These are phyloP conservation scores for Sebastes vulpes DNA, from an alignment of 2,797 vertebrate genomes.

Conservation along the genomic window DNA sequence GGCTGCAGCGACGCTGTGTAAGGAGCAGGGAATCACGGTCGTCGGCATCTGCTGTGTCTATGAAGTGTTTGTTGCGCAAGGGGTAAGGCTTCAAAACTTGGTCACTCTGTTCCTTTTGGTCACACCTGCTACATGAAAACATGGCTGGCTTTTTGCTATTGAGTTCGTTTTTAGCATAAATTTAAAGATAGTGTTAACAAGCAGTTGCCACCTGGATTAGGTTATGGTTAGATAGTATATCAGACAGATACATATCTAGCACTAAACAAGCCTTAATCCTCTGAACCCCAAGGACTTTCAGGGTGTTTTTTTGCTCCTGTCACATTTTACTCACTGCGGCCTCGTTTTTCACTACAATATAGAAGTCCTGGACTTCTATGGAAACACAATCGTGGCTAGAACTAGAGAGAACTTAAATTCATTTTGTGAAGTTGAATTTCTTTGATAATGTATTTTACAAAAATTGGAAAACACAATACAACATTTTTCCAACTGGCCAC, in stretches of 20 bases:
- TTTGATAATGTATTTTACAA: neutral
- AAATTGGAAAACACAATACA: neutral
- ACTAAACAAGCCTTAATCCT: neutral
- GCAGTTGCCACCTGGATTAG: neutral
- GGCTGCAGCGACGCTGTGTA: constrained; percentile 95
- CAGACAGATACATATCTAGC: neutral
- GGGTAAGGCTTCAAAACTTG: constrained; percentile 85
- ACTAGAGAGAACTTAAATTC: neutral
- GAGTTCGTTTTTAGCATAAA: rapidly evolving
- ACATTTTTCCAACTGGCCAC: neutral
- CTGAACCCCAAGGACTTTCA: neutral
- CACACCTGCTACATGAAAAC: neutral
- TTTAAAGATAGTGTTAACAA: neutral
- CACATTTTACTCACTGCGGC: neutral
- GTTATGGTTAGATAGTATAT: neutral
- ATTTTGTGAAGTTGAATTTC: neutral
- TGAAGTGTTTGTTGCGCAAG: constrained; percentile 97
- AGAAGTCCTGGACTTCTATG: neutral
- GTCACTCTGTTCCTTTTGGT: neutral
- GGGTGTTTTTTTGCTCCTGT: neutral
- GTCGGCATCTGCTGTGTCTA: constrained; percentile 97
- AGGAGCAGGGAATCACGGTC: constrained; percentile 99
- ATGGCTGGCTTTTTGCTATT: neutral
- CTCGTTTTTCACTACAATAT: neutral
- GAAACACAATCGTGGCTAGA: neutral